These are phyloP conservation scores for Erinaceus europaeus DNA, from an alignment of 2,113 vertebrate genomes.

Conservation along the genomic window DNA sequence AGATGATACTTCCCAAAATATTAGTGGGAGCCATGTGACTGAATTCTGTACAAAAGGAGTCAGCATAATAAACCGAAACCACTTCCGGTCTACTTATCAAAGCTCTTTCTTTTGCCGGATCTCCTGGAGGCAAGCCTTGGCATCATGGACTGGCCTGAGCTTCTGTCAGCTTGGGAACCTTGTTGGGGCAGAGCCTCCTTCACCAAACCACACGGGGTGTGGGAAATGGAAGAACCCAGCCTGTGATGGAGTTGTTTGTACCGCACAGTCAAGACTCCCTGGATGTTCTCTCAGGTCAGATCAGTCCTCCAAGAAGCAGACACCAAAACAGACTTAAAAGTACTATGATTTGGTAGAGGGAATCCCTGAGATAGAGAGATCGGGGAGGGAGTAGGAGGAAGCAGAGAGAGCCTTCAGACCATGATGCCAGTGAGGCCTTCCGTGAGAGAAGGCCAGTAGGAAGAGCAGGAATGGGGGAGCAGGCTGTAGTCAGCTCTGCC, in stretches of 20 bases:
- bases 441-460: no score
- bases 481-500: no score
- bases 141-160: not conserved
- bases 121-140: not conserved
- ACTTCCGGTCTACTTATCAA: not conserved
- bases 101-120: not conserved
- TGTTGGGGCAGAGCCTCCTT: not conserved
- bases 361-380: not conserved
- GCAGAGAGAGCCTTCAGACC: not conserved
- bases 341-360: not conserved
- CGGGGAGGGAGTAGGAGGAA: not conserved
- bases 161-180: not conserved
- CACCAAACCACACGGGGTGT: not conserved
- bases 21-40: not conserved
- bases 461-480: not conserved
- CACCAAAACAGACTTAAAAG: not conserved
- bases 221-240: not conserved
- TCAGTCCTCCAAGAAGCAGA: not conserved
- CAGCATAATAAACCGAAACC: not conserved
- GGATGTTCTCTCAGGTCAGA: not conserved
- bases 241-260: not conserved
- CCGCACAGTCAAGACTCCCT: not conserved
- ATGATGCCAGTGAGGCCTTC: not conserved
- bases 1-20: not conserved
- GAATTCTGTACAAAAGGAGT: not conserved